A percentile compares a stretch with the other conserved stretches of the same genome.
These are phyloP conservation scores for Tyria jacobaeae DNA, from an alignment of 2,888 invertebrate species.

Conservation along the genomic window DNA sequence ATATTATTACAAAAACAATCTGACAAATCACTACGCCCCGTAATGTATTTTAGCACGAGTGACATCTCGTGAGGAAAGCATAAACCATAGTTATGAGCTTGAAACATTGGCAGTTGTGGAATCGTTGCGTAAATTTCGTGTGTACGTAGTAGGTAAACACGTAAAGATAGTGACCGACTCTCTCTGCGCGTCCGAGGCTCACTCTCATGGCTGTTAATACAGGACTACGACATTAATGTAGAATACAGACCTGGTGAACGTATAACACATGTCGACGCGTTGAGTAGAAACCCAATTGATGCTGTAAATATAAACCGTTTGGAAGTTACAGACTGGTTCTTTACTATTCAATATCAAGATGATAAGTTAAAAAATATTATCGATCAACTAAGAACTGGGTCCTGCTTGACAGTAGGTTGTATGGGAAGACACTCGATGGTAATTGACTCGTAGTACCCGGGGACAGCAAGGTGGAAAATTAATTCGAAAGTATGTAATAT, in stretches of 20 bases:
- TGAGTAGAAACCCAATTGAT: neutral
- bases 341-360: neutral
- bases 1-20: constrained; percentile 49
- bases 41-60: constrained; percentile 46
- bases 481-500: neutral
- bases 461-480: neutral
- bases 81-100: constrained; percentile 39
- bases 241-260: neutral
- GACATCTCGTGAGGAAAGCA: constrained; percentile 36
- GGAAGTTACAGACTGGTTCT: neutral
- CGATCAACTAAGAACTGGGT: neutral
- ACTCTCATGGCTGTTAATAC: too few species aligned
- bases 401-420: neutral
- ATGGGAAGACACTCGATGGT: too few species aligned
- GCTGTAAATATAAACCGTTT: neutral
- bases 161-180: neutral
- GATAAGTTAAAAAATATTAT: neutral
- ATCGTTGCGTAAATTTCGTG: constrained; percentile 35
- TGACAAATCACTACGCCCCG: constrained; percentile 20
- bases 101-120: constrained; percentile 42
- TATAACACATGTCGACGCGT: neutral
- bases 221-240: neutral
- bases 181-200: too few species aligned
- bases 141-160: constrained; percentile 32
- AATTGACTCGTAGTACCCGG: too few species aligned